Base-by-base conservation (phyloP, 2,113 vertebrate genomes). In the Narcine bancroftii region DNA sequence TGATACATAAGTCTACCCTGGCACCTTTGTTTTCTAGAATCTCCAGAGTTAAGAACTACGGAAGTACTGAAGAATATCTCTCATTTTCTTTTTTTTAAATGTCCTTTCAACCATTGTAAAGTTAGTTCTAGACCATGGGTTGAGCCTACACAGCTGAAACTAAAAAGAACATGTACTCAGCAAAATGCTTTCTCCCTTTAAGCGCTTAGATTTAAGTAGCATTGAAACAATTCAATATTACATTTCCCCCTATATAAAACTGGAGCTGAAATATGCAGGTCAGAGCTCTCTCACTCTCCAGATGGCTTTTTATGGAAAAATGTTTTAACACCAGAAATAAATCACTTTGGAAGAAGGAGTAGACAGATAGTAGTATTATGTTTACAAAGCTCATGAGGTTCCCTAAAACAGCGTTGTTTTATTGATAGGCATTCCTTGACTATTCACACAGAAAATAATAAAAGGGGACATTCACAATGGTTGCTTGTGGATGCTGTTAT, bases 261-360 rank as follows among this genome's bases (percentile, higher is more conserved):
- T 91, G 24, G 42, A 71, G 65, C 89, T 91, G 89, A 87, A 87
- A 63, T 91, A 91, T 91, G 89, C 65, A 47, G 63, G 89, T 47
- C 89, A 91, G 65, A 69, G 89, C 89, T 69, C 65, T 45, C 42
- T 66, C 89, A 45, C 33, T 47, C 65, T 91, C 89, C 89, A 91
- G 89, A 91, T 91, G 89, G 65, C 89, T 69, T 69, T 91, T 91
- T 66, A 91, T 69, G 89, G 89, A 91, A 91, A 91, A 45, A 69
- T 69, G 63, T 69, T 91, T 91, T 69, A 91, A 17, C 36, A 69
- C 89, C 47, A 65, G 39, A 66, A 71, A 69, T 45, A 91, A 91
- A 91, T 91, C 89, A 91, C 26, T 91, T 91, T 91, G 89, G 45
- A 66, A 47, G 39, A 45, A 47, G n/a, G 9, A 60, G n/a, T 36